Conservation (phyloP, 2,888 invertebrate genomes). For the Drosophila imparisetae region DNA sequence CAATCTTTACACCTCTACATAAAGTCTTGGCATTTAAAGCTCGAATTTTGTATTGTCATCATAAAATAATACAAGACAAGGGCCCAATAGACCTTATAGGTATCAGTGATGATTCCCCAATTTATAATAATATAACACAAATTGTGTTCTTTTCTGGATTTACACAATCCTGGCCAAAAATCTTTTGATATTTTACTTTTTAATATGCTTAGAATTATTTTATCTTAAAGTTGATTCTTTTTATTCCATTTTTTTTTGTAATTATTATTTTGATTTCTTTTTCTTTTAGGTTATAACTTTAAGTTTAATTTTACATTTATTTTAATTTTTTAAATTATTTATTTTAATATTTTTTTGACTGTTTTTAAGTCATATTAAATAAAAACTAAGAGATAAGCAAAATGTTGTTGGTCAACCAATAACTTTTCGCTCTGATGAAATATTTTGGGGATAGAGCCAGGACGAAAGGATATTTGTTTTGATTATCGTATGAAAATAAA, state of each 20-base stretch:
- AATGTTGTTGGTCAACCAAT: not conserved
- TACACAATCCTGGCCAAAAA: not conserved
- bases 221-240: no score
- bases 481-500: not conserved
- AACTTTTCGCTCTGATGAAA: not conserved
- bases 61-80: not conserved
- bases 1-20: not conserved
- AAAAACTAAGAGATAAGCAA: not conserved
- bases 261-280: no score
- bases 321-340: no score
- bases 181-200: no score
- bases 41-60: not conserved
- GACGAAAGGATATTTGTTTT: not conserved
- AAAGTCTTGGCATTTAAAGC: not conserved
- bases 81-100: no score
- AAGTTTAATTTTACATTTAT: no score
- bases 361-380: no score
- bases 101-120: no score
- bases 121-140: not conserved
- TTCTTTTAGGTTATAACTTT: no score
- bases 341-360: no score
- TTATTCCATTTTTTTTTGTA: no score
- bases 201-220: no score
- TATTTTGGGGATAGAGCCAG: accelerated
- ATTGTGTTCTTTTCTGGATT: not conserved